Evolutionary conservation across 1,140 invertebrate species (phyloP).

Genomic region (Rhagoletis pomonella): DNA sequence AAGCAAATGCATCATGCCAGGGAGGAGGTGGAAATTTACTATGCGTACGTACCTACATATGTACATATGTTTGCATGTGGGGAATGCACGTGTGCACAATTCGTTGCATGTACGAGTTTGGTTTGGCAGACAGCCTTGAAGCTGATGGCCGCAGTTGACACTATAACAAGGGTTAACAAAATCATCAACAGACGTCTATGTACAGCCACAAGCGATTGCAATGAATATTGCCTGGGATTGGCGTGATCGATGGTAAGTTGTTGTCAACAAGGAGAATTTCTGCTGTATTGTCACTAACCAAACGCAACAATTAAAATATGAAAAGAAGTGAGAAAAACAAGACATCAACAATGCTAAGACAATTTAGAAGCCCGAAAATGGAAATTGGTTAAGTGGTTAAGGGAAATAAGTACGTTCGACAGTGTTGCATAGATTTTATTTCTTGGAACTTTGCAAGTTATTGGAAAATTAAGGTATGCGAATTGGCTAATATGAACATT

Average conservation of each 20-base stretch:
- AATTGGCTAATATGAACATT: too few species aligned
- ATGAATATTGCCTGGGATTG: neutral
- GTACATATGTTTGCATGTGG: neutral
- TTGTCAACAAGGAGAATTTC: neutral
- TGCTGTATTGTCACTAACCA: neutral
- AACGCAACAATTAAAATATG: conserved; percentile 31
- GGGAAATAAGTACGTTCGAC: too few species aligned
- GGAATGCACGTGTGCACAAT: neutral
- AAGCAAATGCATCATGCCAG: neutral
- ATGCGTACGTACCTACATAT: neutral
- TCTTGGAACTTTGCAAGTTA: too few species aligned
- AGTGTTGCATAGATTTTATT: too few species aligned
- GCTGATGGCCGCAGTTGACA: conserved; percentile 40
- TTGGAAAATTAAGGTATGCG: too few species aligned
- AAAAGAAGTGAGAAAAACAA: conserved; percentile 36
- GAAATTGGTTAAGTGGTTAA: neutral
- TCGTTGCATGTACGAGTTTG: conserved; percentile 24
- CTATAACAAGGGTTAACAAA: conserved; percentile 40
- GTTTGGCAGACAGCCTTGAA: conserved; percentile 50
- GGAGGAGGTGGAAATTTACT: neutral
- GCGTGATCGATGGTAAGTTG: neutral
- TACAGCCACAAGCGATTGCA: neutral
- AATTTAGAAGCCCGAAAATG: neutral
- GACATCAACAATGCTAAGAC: neutral
- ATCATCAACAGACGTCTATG: conserved; percentile 30